Conservation (phyloP, 1,140 invertebrate species). For the Ceratina calcarata region DNA sequence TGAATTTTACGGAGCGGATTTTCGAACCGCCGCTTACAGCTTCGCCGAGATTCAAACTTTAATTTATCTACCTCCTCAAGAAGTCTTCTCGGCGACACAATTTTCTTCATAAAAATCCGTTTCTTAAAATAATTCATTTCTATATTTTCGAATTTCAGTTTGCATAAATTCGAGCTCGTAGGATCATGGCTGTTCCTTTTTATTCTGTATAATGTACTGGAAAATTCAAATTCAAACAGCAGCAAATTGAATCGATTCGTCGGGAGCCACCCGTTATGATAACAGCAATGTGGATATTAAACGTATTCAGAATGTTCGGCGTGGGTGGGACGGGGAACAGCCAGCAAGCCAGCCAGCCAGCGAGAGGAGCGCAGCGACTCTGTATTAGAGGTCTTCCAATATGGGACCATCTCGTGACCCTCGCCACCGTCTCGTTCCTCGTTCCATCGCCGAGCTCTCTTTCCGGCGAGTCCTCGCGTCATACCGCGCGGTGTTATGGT, state of each 20-base stretch:
- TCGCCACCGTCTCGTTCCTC: not conserved
- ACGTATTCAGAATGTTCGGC: constrained; percentile 58
- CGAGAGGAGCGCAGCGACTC: constrained; percentile 36
- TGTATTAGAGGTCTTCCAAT: constrained; percentile 67
- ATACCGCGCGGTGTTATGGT: constrained; percentile 52
- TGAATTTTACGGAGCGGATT: constrained; percentile 11
- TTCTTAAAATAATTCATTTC: too few relatives aligned
- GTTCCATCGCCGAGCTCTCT: constrained; percentile 9
- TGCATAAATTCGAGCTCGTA: too few relatives aligned
- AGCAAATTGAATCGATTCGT: constrained; percentile 7
- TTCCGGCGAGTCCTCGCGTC: constrained; percentile 19
- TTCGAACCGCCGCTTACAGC: not conserved
- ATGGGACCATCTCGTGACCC: constrained; percentile 52
- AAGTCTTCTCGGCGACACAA: too few relatives aligned
- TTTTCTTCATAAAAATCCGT: too few relatives aligned
- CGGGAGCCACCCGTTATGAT: constrained; percentile 47
- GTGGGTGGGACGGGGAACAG: not conserved
- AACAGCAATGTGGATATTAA: constrained; percentile 65
- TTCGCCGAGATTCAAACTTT: not conserved
- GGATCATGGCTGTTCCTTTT: too few relatives aligned
- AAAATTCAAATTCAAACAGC: too few relatives aligned
- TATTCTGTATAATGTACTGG: too few relatives aligned
- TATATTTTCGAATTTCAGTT: too few relatives aligned
- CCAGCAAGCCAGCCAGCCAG: not conserved
- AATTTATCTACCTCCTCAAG: not conserved